Evolutionary conservation across 1,140 invertebrate species (phyloP).

Genomic region (Chymomyza costata): DNA sequence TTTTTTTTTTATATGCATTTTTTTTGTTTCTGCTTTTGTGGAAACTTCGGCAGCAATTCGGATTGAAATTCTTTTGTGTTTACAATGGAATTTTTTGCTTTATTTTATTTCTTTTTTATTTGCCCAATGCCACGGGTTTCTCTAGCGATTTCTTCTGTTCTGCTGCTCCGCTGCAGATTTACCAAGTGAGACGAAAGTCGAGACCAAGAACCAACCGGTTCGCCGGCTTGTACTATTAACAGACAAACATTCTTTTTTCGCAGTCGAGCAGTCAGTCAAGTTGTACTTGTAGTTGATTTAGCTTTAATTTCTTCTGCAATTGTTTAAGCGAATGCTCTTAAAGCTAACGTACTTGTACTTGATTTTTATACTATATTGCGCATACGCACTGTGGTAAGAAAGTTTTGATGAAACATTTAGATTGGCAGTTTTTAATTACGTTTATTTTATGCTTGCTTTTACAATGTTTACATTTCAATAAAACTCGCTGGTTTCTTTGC

Average conservation of each 20-base stretch:
- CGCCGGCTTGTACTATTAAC: conserved; percentile 14
- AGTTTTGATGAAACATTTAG: conserved; percentile 24
- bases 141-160: conserved; percentile 32
- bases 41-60: conserved; percentile 59
- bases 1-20: conserved; percentile 1
- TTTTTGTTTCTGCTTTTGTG: conserved; percentile 14
- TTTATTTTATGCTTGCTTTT: conserved; percentile 41
- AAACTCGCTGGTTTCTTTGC: conserved; percentile 43
- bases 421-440: conserved; percentile 68
- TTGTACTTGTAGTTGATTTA: conserved; percentile 36
- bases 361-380: conserved; percentile 6
- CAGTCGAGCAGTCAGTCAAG: too few species aligned
- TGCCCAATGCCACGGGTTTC: too few species aligned
- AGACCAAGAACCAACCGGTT: too few species aligned
- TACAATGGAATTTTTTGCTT: conserved; percentile 50
- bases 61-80: conserved; percentile 70
- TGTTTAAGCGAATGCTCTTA: neutral
- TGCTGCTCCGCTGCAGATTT: too few species aligned
- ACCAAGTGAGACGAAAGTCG: too few species aligned
- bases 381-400: conserved; percentile 36
- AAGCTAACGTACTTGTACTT: neutral
- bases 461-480: conserved; percentile 69
- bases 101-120: conserved; percentile 28
- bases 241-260: too few species aligned
- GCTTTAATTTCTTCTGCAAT: conserved; percentile 18